phyloP scores from a whole-genome alignment of 2,888 invertebrate species.

The Microctonus aethiopoides region DNA sequence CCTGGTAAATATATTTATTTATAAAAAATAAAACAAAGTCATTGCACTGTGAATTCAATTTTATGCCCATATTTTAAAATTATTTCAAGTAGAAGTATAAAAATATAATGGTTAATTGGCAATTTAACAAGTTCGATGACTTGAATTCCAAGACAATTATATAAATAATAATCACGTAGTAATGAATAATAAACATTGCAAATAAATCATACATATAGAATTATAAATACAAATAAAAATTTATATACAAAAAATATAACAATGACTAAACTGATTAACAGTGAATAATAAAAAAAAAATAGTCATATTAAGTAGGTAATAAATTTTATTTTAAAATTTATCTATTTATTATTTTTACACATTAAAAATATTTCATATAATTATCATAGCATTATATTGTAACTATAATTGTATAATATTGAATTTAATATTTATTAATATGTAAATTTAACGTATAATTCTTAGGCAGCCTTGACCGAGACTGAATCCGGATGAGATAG shows the following conservation, averaged over 20 bases:
- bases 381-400: not conserved
- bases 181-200: not conserved
- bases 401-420: not conserved
- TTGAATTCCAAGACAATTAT: not conserved
- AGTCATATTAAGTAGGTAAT: not conserved
- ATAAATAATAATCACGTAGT: not conserved
- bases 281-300: not conserved
- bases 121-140: not conserved
- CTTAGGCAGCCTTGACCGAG: conserved; percentile 30
- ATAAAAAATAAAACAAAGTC: not conserved
- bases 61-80: not conserved
- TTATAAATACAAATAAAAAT: not conserved
- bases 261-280: not conserved
- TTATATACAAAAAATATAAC: not conserved
- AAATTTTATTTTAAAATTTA: not conserved
- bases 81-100: not conserved
- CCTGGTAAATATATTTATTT: not conserved
- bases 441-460: not conserved
- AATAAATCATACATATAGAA: not conserved
- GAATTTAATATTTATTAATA: not conserved
- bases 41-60: not conserved
- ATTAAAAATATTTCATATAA: not conserved
- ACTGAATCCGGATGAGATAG: conserved; percentile 25
- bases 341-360: not conserved
- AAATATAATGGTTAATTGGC: not conserved